phyloP scores from a whole-genome alignment of 2,797 vertebrate genomes.

The Aldrovandia affinis region DNA sequence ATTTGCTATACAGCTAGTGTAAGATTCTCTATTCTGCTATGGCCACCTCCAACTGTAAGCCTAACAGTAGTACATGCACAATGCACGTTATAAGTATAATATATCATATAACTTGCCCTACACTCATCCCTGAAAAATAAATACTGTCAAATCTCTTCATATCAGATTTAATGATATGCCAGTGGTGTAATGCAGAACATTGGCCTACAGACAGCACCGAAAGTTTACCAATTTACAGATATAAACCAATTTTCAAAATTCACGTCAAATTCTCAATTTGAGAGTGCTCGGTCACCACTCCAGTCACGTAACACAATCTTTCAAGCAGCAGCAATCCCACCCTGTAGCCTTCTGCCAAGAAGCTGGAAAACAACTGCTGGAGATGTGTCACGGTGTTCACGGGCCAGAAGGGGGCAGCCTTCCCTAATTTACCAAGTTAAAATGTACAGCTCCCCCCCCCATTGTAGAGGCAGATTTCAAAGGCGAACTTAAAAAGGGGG shows the following conservation, averaged over 20 bases:
- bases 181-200: neutral
- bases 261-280: neutral
- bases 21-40: neutral
- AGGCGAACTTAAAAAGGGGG: neutral
- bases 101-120: neutral
- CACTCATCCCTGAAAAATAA: neutral
- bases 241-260: neutral
- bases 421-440: neutral
- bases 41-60: neutral
- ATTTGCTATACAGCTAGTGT: neutral
- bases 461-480: neutral
- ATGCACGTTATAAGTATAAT: too few species aligned
- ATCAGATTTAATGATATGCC: neutral
- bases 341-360: neutral
- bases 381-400: too few species aligned
- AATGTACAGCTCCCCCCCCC: neutral
- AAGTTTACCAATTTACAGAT: neutral
- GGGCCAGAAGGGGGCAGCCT: neutral
- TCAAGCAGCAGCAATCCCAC: neutral
- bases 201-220: neutral
- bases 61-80: neutral
- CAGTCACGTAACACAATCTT: neutral
- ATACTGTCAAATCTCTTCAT: neutral
- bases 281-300: neutral
- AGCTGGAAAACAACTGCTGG: neutral